Base-by-base conservation (phyloP, 2,888 invertebrate genomes). In the Acleris laterana region DNA sequence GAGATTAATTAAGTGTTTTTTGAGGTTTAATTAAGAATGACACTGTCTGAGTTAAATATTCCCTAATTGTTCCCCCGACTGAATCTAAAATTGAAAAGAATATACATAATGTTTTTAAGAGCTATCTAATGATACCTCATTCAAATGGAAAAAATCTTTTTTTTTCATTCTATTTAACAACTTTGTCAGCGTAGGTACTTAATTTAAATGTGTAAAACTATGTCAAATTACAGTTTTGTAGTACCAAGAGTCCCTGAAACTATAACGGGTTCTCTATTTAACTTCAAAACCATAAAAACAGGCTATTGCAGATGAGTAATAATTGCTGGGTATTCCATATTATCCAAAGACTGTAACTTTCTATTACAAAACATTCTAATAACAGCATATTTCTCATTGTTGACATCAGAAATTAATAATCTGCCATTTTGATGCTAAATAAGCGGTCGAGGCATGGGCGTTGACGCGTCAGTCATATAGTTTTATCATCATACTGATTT, bases 391-490 rank as follows among this genome's bases (percentile, higher is more conserved):
- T 42, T 51, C 42, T 22, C 60, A 50, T 56, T 32, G 6, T 22
- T 16, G 49, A 50, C 42, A 19, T 38, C 32, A 5, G 13, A 55
- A 55, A 55, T 57, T 57, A 46, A 25, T 46, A 57, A 17, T 17
- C 25, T 6, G 25, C 13, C 46, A 57, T 57, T 46, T 46, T 11
- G 17, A 17, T 46, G 44, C 9, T 25, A 58, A 58, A 46, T 1
- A 63, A 46, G 48, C 3, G 49, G 49, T 49, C 42, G 13, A 22
- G 22, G 13, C 22, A n/a, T 51, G 59, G 51, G 59, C 59, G 59
- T 50, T 42, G 44, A 51, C 25, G 42, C 28, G 51, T 60, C 59
- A 50, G 9, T 57, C 46, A 52, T 13, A n/a, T 5, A 52, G 28
- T 53, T 19, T 38, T 19, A 38, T 42, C 42, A 42, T 42, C 38